Evolutionary conservation across 2,888 invertebrate genomes (phyloP).

Genomic region (Drosophila tanythrix): DNA sequence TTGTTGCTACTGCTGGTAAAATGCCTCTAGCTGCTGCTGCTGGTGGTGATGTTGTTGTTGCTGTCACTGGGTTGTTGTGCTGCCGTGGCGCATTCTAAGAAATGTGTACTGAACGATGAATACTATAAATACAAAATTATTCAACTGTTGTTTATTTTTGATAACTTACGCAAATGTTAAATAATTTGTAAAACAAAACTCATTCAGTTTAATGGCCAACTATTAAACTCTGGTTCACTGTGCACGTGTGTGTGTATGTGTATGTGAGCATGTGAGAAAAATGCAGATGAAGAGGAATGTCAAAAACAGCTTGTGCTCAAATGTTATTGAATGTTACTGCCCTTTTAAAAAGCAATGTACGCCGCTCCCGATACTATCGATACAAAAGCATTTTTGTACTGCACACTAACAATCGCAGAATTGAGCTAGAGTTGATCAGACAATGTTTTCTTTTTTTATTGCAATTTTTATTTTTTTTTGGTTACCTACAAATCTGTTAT

Average conservation of each 20-base stretch:
- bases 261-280: slow-evolving; percentile 49
- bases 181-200: slow-evolving; percentile 44
- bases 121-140: slow-evolving; percentile 32
- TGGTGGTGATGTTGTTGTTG: slow-evolving; percentile 29
- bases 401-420: neutral
- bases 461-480: neutral
- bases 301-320: slow-evolving; percentile 60
- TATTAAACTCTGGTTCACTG: slow-evolving; percentile 38
- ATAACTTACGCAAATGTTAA: slow-evolving; percentile 67
- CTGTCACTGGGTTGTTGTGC: slow-evolving; percentile 48
- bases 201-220: slow-evolving; percentile 58
- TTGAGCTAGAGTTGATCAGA: neutral
- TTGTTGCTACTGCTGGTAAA: slow-evolving; percentile 53
- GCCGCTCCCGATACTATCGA: neutral
- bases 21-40: slow-evolving; percentile 39
- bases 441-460: neutral
- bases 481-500: neutral
- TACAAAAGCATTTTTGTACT: neutral
- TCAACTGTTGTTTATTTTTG: slow-evolving; percentile 35
- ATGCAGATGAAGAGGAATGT: slow-evolving; percentile 43
- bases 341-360: neutral
- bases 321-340: slow-evolving; percentile 25
- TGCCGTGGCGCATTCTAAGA: slow-evolving; percentile 58
- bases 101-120: slow-evolving; percentile 38
- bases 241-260: slow-evolving; percentile 45